These are phyloP conservation scores for Keiferia lycopersicella DNA, from an alignment of 2,888 invertebrate genomes.

Conservation along the genomic window DNA sequence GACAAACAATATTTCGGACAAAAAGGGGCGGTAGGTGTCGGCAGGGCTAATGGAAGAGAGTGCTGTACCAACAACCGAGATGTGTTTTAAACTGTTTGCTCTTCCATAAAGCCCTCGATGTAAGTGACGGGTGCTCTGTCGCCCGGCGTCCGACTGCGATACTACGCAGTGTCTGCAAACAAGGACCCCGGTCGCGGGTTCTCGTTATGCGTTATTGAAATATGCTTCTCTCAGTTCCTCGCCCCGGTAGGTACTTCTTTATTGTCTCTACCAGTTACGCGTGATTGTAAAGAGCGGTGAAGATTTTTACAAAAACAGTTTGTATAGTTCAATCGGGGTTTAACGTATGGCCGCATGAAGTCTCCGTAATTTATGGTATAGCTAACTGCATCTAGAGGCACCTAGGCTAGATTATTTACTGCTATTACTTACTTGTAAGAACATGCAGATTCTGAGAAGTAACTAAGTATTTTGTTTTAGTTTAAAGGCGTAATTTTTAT, in stretches of 20 bases:
- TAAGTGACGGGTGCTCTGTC: slow-evolving; percentile 45
- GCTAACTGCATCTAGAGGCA: too few relatives aligned
- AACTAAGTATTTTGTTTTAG: slow-evolving; percentile 16
- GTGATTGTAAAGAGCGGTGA: too few relatives aligned
- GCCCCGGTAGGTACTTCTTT: too few relatives aligned
- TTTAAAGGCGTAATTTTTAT: slow-evolving; percentile 19
- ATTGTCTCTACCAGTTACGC: not conserved
- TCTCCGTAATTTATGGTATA: too few relatives aligned
- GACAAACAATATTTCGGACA: slow-evolving; percentile 74
- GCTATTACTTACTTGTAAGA: not conserved
- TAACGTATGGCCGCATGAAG: too few relatives aligned
- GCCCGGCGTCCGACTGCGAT: slow-evolving; percentile 49
- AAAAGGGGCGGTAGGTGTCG: slow-evolving; percentile 68
- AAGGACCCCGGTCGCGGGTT: slow-evolving; percentile 43
- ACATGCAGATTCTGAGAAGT: slow-evolving; percentile 16
- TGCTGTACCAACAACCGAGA: slow-evolving; percentile 75
- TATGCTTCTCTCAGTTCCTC: not conserved
- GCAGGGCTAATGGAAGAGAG: slow-evolving; percentile 75
- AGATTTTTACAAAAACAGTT: too few relatives aligned
- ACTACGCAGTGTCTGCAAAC: slow-evolving; percentile 43
- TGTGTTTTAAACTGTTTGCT: slow-evolving; percentile 82
- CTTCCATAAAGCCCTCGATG: slow-evolving; percentile 78
- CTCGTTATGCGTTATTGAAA: slow-evolving; percentile 29
- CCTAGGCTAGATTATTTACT: not conserved
- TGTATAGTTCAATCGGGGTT: too few relatives aligned